Conservation (phyloP, 2,113 vertebrate genomes). For the Amphilophus citrinellus region DNA sequence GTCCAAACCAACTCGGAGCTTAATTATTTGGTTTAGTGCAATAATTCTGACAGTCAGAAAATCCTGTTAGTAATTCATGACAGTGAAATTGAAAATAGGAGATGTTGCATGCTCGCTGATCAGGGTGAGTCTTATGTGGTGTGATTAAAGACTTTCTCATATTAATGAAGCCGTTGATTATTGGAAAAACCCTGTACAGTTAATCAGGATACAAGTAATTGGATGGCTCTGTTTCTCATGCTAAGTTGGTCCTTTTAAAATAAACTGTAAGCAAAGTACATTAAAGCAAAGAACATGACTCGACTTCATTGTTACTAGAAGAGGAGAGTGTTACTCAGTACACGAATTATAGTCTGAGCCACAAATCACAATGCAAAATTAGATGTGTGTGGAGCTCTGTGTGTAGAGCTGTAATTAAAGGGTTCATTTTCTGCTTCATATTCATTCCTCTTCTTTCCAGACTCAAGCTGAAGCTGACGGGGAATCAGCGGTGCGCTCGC, state of each 20-base stretch:
- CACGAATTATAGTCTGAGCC: neutral
- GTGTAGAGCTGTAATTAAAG: neutral
- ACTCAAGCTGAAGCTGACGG: neutral
- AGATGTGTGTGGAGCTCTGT: neutral
- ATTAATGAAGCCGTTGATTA: neutral
- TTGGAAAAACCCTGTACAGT: neutral
- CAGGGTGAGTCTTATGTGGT: neutral
- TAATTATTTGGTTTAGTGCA: neutral
- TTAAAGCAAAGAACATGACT: neutral
- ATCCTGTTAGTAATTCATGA: neutral
- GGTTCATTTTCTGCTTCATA: neutral
- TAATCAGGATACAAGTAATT: constrained; percentile 6
- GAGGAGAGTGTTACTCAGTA: neutral
- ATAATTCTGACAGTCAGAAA: neutral
- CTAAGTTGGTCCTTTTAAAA: neutral
- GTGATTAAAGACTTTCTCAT: constrained; percentile 6
- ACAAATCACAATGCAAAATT: too few species aligned
- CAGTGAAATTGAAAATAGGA: neutral
- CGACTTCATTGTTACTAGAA: neutral
- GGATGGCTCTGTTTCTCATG: neutral
- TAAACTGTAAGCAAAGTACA: neutral
- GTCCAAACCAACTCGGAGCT: neutral
- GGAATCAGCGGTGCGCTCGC: neutral
- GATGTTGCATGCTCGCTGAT: neutral
- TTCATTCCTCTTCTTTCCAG: constrained; percentile 1